These are phyloP conservation scores for Porites divaricata DNA, from an alignment of 92 coral and sea anemone species.

Conservation along the genomic window DNA sequence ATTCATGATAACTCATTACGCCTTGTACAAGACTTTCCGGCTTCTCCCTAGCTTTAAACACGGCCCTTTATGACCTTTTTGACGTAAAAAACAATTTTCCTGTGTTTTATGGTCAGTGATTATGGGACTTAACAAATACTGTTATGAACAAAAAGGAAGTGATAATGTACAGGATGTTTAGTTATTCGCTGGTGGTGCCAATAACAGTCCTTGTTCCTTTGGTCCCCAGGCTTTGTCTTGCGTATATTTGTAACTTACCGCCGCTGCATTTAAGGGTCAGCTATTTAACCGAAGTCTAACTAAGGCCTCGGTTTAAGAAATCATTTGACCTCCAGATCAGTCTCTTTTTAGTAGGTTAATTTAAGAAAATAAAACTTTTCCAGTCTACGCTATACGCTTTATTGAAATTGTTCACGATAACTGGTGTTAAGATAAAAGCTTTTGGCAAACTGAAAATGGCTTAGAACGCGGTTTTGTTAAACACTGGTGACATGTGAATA, in stretches of 20 bases:
- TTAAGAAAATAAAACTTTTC: too few relatives aligned
- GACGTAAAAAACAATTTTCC: background rate
- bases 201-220: background rate
- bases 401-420: too few relatives aligned
- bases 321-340: too few relatives aligned
- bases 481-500: too few relatives aligned
- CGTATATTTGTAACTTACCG: background rate
- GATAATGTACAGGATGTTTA: background rate
- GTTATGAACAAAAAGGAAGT: background rate
- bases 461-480: too few relatives aligned
- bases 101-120: background rate
- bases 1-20: background rate
- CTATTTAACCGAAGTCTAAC: too few relatives aligned
- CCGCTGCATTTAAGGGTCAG: too few relatives aligned
- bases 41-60: background rate
- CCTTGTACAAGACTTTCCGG: conserved; percentile 21
- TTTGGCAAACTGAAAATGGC: too few relatives aligned
- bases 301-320: too few relatives aligned
- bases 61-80: background rate
- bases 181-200: conserved; percentile 5
- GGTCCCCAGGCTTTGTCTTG: background rate
- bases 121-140: background rate
- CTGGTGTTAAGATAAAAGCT: too few relatives aligned
- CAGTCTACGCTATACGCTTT: too few relatives aligned
- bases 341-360: too few relatives aligned